phyloP scores from a whole-genome alignment of 1,140 invertebrate species.

The Nymphalis io region DNA sequence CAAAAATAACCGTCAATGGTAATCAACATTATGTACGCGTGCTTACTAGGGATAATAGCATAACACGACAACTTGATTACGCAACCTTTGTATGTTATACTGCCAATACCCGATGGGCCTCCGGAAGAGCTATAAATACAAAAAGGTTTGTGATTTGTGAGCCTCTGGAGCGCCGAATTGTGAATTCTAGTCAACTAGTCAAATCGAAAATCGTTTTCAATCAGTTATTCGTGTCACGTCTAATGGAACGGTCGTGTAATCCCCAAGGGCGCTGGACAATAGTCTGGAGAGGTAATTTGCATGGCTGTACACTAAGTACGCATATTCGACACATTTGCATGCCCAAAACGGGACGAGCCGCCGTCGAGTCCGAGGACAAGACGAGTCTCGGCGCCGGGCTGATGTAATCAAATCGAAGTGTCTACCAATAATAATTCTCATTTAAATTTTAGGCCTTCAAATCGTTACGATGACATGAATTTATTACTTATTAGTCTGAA shows the following conservation, averaged over 20 bases:
- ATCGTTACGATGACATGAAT: constrained; percentile 58
- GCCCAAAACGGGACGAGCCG: constrained; percentile 54
- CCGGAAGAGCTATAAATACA: constrained; percentile 36
- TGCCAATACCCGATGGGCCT: constrained; percentile 25
- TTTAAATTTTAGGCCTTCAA: constrained; percentile 56
- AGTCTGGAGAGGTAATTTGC: constrained; percentile 71
- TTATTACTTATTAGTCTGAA: constrained; percentile 37
- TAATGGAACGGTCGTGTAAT: constrained; percentile 55
- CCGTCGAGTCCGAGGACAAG: constrained; percentile 43
- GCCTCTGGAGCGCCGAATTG: constrained; percentile 36
- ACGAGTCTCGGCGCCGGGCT: constrained; percentile 47
- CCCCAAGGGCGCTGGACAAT: constrained; percentile 74
- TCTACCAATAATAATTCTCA: constrained; percentile 65
- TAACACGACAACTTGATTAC: constrained; percentile 15
- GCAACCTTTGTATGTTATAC: constrained; percentile 25
- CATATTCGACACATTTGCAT: constrained; percentile 74
- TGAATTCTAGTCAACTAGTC: constrained; percentile 48
- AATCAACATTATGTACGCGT: constrained; percentile 26
- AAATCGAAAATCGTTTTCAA: constrained; percentile 64
- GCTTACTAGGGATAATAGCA: constrained; percentile 17
- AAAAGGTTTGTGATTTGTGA: constrained; percentile 40
- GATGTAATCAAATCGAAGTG: constrained; percentile 63
- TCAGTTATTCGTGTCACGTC: constrained; percentile 64
- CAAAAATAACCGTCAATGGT: constrained; percentile 25
- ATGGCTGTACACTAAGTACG: constrained; percentile 55